These are phyloP conservation scores for Heliothis subflexa DNA, from an alignment of 1,140 invertebrate species.

Conservation along the genomic window DNA sequence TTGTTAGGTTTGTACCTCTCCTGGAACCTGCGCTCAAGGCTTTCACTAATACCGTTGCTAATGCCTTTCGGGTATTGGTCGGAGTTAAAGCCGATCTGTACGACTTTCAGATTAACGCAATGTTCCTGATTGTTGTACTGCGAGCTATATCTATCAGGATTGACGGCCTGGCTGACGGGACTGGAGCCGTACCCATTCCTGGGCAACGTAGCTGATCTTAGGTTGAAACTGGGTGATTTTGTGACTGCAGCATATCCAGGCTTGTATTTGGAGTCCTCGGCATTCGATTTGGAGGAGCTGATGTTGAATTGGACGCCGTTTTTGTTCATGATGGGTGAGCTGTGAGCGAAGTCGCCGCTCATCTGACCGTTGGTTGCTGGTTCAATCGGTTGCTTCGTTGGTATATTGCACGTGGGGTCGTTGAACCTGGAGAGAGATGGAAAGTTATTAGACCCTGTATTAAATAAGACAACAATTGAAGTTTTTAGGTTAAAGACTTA, in stretches of 20 bases:
- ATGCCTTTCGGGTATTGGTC: conserved; percentile 82
- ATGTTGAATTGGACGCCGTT: conserved; percentile 83
- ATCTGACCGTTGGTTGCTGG: conserved; percentile 65
- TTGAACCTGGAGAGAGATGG: conserved; percentile 87
- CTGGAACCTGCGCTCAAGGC: conserved; percentile 83
- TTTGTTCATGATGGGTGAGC: conserved; percentile 84
- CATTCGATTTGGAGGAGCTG: conserved; percentile 80
- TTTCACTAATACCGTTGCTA: conserved; percentile 84
- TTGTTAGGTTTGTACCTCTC: conserved; percentile 83
- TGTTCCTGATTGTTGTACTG: conserved; percentile 86
- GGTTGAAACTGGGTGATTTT: conserved; percentile 86
- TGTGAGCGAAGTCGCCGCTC: conserved; percentile 80
- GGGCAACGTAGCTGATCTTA: conserved; percentile 90
- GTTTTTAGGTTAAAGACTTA: conserved; percentile 50
- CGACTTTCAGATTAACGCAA: conserved; percentile 84
- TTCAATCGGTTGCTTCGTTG: conserved; percentile 64
- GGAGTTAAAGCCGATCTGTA: conserved; percentile 85
- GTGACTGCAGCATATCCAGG: conserved; percentile 71
- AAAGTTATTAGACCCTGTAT: background rate
- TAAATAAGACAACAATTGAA: background rate
- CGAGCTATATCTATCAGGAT: conserved; percentile 83
- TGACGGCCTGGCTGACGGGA: conserved; percentile 78
- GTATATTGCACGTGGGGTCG: conserved; percentile 88
- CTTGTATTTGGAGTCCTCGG: conserved; percentile 82
- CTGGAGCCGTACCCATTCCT: conserved; percentile 89